phyloP scores from a whole-genome alignment of 2,888 invertebrate species.

The Hyles lineata region DNA sequence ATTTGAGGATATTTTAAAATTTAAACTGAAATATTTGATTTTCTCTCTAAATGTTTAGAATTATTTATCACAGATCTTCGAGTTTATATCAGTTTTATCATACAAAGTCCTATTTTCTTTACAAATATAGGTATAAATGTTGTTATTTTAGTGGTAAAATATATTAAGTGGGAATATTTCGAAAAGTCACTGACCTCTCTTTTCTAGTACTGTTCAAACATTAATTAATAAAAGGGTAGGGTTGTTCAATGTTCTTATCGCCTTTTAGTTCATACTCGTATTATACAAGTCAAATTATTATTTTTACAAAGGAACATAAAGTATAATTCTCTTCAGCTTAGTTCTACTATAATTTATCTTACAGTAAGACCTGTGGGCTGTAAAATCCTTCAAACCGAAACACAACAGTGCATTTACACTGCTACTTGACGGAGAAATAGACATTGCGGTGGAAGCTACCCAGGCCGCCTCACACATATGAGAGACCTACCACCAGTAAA shows the following conservation, averaged over 20 bases:
- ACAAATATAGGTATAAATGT: neutral
- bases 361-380: too few relatives aligned
- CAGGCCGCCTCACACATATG: too few relatives aligned
- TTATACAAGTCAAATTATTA: too few relatives aligned
- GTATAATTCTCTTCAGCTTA: too few relatives aligned
- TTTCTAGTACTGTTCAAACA: neutral
- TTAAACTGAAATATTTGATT: neutral
- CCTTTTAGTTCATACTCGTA: neutral
- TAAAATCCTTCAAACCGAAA: too few relatives aligned
- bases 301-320: too few relatives aligned
- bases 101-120: neutral
- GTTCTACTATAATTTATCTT: too few relatives aligned
- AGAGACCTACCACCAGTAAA: too few relatives aligned
- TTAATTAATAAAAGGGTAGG: neutral
- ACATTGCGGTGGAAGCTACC: too few relatives aligned
- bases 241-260: neutral
- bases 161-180: neutral
- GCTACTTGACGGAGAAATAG: too few relatives aligned
- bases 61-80: constrained; percentile 3
- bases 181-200: neutral
- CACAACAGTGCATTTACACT: too few relatives aligned
- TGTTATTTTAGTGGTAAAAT: neutral
- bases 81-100: neutral
- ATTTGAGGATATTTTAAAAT: neutral
- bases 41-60: neutral